Evolutionary conservation across 2,888 invertebrate species (phyloP).

Genomic region (Anarsia innoxiella): DNA sequence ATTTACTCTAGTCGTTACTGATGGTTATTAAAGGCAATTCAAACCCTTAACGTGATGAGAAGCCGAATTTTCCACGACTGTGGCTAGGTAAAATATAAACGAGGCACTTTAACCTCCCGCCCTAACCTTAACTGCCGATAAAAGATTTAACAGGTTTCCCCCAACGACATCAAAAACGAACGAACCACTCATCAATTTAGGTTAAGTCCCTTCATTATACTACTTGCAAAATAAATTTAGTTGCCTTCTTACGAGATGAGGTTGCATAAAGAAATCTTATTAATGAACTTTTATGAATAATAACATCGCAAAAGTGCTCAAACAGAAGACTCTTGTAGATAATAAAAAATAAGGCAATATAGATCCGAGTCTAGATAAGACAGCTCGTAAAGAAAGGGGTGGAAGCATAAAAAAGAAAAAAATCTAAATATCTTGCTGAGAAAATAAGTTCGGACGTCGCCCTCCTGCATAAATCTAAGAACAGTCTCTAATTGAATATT

Average conservation of each 20-base stretch:
- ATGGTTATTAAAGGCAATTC: neutral
- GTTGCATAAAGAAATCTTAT: neutral
- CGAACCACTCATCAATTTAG: conserved; percentile 37
- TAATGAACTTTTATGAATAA: conserved; percentile 1
- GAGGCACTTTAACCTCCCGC: conserved; percentile 27
- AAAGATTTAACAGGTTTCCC: conserved; percentile 48
- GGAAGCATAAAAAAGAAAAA: conserved; percentile 27
- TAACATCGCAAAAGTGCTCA: neutral
- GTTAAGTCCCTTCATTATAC: conserved; percentile 24
- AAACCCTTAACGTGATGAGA: conserved; percentile 16
- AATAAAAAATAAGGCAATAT: conserved; percentile 6
- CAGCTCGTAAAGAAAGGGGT: conserved; percentile 25
- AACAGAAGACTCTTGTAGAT: neutral
- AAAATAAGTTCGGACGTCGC: conserved; percentile 41
- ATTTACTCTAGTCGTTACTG: neutral
- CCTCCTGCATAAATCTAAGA: conserved; percentile 56
- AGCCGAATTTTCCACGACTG: conserved; percentile 28
- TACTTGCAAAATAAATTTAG: conserved; percentile 17
- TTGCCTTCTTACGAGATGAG: conserved; percentile 6
- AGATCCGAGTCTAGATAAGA: conserved; percentile 17
- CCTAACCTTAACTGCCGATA: conserved; percentile 36
- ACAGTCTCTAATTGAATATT: conserved; percentile 70
- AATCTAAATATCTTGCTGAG: conserved; percentile 24
- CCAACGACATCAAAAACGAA: conserved; percentile 41
- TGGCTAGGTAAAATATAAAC: conserved; percentile 36